Base-by-base conservation (phyloP, 2,888 invertebrate genomes). In the Drosophila antonietae region DNA sequence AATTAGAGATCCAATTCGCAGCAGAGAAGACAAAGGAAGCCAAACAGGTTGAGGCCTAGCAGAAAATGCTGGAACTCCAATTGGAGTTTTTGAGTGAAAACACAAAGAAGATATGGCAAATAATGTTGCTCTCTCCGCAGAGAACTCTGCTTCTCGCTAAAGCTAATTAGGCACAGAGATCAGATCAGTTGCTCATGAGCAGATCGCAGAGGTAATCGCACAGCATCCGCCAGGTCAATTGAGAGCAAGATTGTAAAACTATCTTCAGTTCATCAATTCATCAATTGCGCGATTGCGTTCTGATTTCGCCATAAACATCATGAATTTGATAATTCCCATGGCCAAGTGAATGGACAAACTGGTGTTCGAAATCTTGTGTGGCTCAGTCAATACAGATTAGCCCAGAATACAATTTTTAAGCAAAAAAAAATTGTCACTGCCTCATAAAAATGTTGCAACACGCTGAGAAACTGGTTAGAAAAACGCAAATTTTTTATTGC, bases 1-100 rank as follows among this genome's bases (percentile, higher is more conserved):
- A 88, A 84, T 84, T 83, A 74, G 59, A 57, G 81, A 44, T 51
- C 51, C 33, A 60, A 68, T 71, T 44, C 28, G 47, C 20, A 41
- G 37, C 8, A n/a, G 41, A 41, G 57, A 28, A 59, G 35, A 44
- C 52, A 44, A 59, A 65, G 46, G 35, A 58, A 14, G 46, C 7
- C 10, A 46, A 46, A 72, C 68, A 44, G 43, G 58, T 68, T 65
- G 18, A 47, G 20, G 56, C 44, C 65, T 53, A n/a, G 9, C 28
- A 33, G 15, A 28, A 18, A n/a, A 20, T 28, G 31, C 23, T 59
- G 49, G 0, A 53, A 52, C 8, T 14, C 51, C 44, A 72, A 46
- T 60, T 59, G 28, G 31, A 31, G 31, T 51, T 43, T 18, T 12
- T 12, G 18, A 44, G 33, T 35, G 20, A 7, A n/a, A 31, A 3